Conservation (phyloP, 2,113 vertebrate genomes). For the Atherinomorus stipes region DNA sequence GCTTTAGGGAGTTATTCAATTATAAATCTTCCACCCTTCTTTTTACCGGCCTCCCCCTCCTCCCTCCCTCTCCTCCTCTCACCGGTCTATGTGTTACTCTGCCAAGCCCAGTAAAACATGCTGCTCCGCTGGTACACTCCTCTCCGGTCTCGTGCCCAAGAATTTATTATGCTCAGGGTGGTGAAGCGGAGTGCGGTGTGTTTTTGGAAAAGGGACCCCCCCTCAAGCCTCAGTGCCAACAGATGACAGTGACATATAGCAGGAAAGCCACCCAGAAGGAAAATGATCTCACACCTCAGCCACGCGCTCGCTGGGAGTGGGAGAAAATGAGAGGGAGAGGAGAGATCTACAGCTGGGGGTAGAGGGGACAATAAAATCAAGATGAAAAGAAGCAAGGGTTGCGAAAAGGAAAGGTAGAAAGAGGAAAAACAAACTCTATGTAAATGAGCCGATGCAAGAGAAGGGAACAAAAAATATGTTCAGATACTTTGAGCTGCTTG, state of each 20-base stretch:
- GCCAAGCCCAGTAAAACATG: slow-evolving; percentile 76
- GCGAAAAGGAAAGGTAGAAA: slow-evolving; percentile 37
- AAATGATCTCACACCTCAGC: slow-evolving; percentile 84
- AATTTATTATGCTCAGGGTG: slow-evolving; percentile 75
- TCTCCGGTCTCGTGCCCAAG: slow-evolving; percentile 72
- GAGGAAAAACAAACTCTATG: slow-evolving; percentile 36
- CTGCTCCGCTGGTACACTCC: slow-evolving; percentile 53
- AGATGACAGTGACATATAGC: slow-evolving; percentile 85
- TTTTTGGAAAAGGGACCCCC: slow-evolving; percentile 76
- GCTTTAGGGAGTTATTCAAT: slow-evolving; percentile 79
- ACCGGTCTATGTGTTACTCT: slow-evolving; percentile 50
- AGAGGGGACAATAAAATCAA: slow-evolving; percentile 65
- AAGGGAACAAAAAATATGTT: slow-evolving; percentile 11
- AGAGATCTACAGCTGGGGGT: slow-evolving; percentile 64
- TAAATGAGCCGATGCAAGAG: neutral
- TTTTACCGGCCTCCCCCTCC: slow-evolving; percentile 4
- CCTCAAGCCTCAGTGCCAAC: slow-evolving; percentile 75
- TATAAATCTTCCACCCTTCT: slow-evolving; percentile 78
- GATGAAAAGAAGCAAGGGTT: slow-evolving; percentile 57
- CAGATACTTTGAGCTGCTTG: slow-evolving; percentile 32
- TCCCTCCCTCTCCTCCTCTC: slow-evolving; percentile 42
- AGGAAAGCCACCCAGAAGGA: slow-evolving; percentile 86
- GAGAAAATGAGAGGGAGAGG: slow-evolving; percentile 45
- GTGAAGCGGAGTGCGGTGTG: slow-evolving; percentile 62
- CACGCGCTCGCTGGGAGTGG: slow-evolving; percentile 71